Conservation (phyloP, 2,797 vertebrate genomes). For the Fistularia tabacaria region DNA sequence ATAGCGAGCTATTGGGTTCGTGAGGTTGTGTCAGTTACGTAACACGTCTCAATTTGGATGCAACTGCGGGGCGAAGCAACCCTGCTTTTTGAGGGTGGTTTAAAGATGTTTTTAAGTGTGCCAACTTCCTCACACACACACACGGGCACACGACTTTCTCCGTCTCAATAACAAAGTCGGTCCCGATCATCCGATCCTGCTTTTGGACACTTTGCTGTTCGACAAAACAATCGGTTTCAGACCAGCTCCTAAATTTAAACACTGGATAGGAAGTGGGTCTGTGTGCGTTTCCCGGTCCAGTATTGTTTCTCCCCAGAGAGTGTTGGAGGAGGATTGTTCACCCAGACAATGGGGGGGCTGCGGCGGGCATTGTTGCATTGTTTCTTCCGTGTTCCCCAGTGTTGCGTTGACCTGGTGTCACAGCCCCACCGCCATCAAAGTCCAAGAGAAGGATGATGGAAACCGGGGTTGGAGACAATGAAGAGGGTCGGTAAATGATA, state of each 20-base stretch:
- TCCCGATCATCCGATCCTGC: slow-evolving; percentile 12
- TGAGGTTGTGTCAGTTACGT: too few relatives aligned
- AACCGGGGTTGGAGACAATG: slow-evolving; percentile 34
- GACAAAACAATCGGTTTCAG: slow-evolving; percentile 26
- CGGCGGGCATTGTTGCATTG: slow-evolving; percentile 69
- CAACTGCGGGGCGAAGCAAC: too few relatives aligned
- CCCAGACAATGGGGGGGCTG: slow-evolving; percentile 62
- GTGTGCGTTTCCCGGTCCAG: slow-evolving; percentile 69
- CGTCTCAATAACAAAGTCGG: slow-evolving; percentile 46
- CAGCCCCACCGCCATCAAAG: slow-evolving; percentile 36
- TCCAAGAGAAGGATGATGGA: slow-evolving; percentile 23
- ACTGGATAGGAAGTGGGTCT: slow-evolving; percentile 62
- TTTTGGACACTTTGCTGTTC: slow-evolving; percentile 33
- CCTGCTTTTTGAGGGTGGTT: slow-evolving; percentile 1
- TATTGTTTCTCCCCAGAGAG: slow-evolving; percentile 57
- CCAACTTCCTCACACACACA: slow-evolving; percentile 22
- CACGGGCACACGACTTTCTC: slow-evolving; percentile 20
- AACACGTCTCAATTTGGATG: too few relatives aligned
- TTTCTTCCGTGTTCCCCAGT: slow-evolving; percentile 41
- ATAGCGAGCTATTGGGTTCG: not conserved
- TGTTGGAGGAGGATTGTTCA: slow-evolving; percentile 53
- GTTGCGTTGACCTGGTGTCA: slow-evolving; percentile 37
- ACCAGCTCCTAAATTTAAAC: slow-evolving; percentile 59
- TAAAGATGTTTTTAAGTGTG: slow-evolving; percentile 1
- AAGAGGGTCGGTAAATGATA: not conserved